Conservation (phyloP, 2,888 invertebrate genomes). For the Apantesis nais region DNA sequence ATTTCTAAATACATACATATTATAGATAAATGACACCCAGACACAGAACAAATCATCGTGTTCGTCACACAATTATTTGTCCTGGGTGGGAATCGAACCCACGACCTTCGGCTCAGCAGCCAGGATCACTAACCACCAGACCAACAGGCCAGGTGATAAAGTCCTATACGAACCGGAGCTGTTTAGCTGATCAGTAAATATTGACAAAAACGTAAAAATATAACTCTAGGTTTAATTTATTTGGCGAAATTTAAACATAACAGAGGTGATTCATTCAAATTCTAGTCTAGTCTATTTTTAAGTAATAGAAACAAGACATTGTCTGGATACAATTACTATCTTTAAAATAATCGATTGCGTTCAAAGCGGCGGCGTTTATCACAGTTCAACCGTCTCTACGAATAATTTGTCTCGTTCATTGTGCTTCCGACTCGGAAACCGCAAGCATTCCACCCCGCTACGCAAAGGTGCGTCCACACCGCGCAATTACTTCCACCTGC, state of each 20-base stretch:
- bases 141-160: no score
- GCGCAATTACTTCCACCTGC: conserved; percentile 47
- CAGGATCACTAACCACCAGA: no score
- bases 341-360: conserved; percentile 26
- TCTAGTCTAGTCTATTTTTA: no score
- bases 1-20: no score
- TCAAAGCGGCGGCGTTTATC: conserved; percentile 37
- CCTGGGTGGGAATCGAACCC: no score
- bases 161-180: no score
- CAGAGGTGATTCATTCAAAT: neutral
- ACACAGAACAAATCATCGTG: no score
- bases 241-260: neutral
- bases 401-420: conserved; percentile 50
- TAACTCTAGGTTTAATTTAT: neutral
- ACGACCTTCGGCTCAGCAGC: no score
- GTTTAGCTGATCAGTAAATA: neutral
- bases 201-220: neutral
- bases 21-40: no score
- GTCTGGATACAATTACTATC: conserved; percentile 18
- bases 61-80: no score
- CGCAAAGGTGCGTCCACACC: conserved; percentile 41
- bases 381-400: conserved; percentile 23
- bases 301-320: conserved; percentile 9
- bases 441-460: conserved; percentile 59
- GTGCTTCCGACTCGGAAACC: conserved; percentile 69